These are phyloP conservation scores for Drosophila yooni DNA, from an alignment of 2,888 invertebrate species.

Conservation along the genomic window DNA sequence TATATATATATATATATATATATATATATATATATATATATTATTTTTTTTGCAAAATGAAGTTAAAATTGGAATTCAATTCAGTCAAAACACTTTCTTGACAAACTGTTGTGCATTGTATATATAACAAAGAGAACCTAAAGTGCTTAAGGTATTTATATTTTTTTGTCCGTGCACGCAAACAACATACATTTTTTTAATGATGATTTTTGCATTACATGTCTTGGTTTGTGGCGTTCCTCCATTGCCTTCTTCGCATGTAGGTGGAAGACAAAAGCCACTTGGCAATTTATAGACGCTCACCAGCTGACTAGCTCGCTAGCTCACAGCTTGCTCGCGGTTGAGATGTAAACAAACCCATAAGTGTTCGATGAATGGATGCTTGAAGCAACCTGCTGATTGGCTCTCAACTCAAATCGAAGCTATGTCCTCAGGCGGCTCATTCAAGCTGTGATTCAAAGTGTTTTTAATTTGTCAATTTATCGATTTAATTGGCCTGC, in stretches of 20 bases:
- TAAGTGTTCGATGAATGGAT: conserved; percentile 44
- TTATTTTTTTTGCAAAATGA: background rate
- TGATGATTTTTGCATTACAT: conserved; percentile 3
- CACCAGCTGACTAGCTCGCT: background rate
- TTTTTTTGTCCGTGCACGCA: background rate
- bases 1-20: background rate
- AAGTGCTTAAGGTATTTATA: background rate
- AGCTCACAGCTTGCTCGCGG: conserved; percentile 3
- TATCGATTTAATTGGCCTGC: conserved; percentile 46
- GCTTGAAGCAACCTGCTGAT: conserved; percentile 26
- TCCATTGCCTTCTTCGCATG: conserved; percentile 14
- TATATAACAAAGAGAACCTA: background rate
- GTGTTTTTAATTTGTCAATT: conserved; percentile 44
- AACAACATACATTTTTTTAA: background rate
- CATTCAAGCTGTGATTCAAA: conserved; percentile 49
- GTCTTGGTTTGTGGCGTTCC: conserved; percentile 17
- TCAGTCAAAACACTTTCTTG: background rate
- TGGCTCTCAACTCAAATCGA: conserved; percentile 33
- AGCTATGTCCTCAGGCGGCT: conserved; percentile 22
- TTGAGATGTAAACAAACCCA: conserved; percentile 56
- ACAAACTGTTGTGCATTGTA: background rate
- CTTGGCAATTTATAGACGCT: conserved; percentile 49
- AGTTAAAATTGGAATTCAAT: too few species aligned
- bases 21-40: background rate
- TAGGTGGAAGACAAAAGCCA: conserved; percentile 47